phyloP scores from a whole-genome alignment of 2,797 vertebrate genomes.

The Sparus aurata region DNA sequence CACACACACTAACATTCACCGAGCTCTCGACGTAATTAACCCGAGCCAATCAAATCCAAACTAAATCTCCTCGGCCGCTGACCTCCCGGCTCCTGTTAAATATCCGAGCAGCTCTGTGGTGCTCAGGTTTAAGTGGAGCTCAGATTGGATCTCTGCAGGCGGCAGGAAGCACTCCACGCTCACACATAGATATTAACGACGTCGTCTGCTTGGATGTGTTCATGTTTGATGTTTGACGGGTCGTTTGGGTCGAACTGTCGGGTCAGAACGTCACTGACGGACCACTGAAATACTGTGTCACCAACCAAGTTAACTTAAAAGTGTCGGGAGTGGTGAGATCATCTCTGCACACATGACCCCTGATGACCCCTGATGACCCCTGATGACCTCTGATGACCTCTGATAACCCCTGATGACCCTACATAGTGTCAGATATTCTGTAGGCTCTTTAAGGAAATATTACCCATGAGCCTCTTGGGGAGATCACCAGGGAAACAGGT shows the following conservation, averaged over 20 bases:
- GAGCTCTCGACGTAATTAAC: constrained; percentile 49
- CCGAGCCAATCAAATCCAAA: constrained; percentile 35
- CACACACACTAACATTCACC: neutral
- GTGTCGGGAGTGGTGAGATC: too few species aligned
- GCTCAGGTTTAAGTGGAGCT: neutral
- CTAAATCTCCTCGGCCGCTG: neutral
- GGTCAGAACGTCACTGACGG: neutral
- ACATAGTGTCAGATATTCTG: too few species aligned
- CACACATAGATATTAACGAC: neutral
- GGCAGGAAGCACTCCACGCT: neutral
- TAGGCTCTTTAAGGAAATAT: too few species aligned
- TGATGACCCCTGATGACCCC: too few species aligned
- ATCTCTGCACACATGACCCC: too few species aligned
- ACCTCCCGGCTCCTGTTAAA: constrained; percentile 6
- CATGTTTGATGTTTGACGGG: neutral
- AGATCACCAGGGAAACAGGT: too few species aligned
- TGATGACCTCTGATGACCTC: too few species aligned
- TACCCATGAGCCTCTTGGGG: too few species aligned
- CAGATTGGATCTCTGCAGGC: neutral
- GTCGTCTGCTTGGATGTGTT: neutral
- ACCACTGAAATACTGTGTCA: too few species aligned
- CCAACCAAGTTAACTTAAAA: too few species aligned
- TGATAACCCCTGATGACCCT: too few species aligned
- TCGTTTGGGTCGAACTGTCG: neutral
- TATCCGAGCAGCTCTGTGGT: neutral